Percentiles rank a stretch among this genome's conserved stretches.
These are phyloP conservation scores for Cyclophora albipunctata DNA, from an alignment of 2,888 invertebrate genomes.

Conservation along the genomic window DNA sequence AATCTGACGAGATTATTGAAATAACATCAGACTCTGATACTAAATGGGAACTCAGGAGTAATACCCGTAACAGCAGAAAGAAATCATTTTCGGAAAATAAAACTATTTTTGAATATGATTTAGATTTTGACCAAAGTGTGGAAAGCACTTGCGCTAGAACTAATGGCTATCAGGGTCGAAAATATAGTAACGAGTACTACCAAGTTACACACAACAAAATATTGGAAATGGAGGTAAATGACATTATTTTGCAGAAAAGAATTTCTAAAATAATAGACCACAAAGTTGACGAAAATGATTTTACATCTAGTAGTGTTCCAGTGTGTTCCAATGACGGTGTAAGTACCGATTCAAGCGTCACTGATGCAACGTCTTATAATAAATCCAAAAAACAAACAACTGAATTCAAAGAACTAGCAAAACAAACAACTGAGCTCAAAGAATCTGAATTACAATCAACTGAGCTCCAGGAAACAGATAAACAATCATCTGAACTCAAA, in stretches of 20 bases:
- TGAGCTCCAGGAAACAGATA: background rate
- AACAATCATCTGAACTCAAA: background rate
- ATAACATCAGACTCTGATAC: too few species aligned
- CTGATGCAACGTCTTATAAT: background rate
- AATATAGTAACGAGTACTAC: conserved; percentile 42
- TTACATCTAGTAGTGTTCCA: too few species aligned
- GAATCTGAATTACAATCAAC: background rate
- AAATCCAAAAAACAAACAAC: background rate
- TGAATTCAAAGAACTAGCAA: background rate
- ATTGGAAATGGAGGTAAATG: conserved; percentile 50
- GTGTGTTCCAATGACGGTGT: background rate
- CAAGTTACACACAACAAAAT: conserved; percentile 43
- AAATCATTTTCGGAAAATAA: too few species aligned
- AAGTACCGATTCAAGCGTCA: background rate
- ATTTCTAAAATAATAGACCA: conserved; percentile 19
- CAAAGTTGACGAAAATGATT: background rate
- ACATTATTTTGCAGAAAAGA: conserved; percentile 38
- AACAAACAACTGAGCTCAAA: background rate
- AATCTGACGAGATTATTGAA: too few species aligned
- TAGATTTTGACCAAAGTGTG: too few species aligned
- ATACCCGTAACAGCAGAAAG: too few species aligned
- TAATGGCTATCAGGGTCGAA: conserved; percentile 37
- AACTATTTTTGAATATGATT: too few species aligned
- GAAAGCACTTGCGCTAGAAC: conserved; percentile 36
- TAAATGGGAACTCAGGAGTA: too few species aligned